Evolutionary conservation across 2,888 invertebrate species (phyloP).

Genomic region (Xanthorhoe designata): DNA sequence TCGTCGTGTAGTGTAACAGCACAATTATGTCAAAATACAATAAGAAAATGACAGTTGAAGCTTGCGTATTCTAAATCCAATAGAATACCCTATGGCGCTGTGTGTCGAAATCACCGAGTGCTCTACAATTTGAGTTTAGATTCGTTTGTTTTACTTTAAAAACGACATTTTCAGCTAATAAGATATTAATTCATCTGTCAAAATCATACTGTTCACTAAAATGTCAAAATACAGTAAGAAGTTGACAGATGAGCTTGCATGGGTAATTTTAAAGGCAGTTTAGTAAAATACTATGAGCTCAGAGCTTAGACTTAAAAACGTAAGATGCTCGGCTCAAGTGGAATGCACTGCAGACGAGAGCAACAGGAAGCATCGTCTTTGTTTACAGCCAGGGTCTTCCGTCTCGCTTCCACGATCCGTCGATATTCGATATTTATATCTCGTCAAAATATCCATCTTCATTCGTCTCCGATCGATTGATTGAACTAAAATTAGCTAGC

Average conservation of each 20-base stretch:
- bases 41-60: neutral
- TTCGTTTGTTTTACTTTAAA: too few relatives aligned
- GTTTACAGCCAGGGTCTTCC: conserved; percentile 52
- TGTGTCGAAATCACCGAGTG: too few relatives aligned
- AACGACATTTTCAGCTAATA: too few relatives aligned
- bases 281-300: neutral
- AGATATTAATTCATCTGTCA: too few relatives aligned
- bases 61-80: neutral
- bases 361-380: conserved; percentile 56
- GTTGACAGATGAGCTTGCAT: too few relatives aligned
- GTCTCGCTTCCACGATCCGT: conserved; percentile 48
- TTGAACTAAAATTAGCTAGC: conserved; percentile 32
- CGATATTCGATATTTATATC: conserved; percentile 44
- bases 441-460: conserved; percentile 35
- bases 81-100: too few relatives aligned
- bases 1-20: too few relatives aligned
- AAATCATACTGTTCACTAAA: too few relatives aligned
- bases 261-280: neutral
- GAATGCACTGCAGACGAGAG: conserved; percentile 45
- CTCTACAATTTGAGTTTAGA: too few relatives aligned
- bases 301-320: conserved; percentile 14
- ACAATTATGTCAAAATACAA: too few relatives aligned
- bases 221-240: too few relatives aligned
- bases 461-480: conserved; percentile 31
- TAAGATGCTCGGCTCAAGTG: conserved; percentile 25